phyloP scores from a whole-genome alignment of 2,113 vertebrate genomes.

The Grus americana region DNA sequence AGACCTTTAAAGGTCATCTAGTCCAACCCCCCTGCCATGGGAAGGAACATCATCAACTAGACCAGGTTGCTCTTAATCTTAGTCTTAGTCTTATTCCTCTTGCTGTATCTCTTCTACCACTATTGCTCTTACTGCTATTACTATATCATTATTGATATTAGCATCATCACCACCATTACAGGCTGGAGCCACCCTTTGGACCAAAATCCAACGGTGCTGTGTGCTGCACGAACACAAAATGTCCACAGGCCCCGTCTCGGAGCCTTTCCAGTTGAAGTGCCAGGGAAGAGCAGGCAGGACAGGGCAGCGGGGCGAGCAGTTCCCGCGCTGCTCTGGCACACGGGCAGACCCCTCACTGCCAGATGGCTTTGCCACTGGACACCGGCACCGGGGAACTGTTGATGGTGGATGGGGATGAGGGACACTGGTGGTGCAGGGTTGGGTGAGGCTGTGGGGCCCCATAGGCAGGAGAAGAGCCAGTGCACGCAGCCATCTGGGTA shows the following conservation, averaged over 20 bases:
- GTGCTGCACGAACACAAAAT: not conserved
- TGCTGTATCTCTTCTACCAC: not conserved
- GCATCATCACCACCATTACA: not conserved
- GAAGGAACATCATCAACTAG: no score
- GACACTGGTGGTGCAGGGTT: not conserved
- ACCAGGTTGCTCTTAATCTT: no score
- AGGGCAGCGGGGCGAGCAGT: not conserved
- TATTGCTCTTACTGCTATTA: not conserved
- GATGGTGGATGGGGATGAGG: not conserved
- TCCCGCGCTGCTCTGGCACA: rapidly evolving
- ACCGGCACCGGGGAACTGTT: not conserved
- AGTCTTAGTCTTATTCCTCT: not conserved
- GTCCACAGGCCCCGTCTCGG: rapidly evolving
- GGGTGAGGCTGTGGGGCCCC: not conserved
- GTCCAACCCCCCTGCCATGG: no score
- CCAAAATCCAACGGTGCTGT: not conserved
- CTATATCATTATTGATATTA: not conserved
- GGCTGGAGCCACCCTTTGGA: not conserved
- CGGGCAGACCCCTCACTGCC: not conserved
- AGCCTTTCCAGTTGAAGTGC: not conserved
- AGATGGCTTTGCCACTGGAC: not conserved
- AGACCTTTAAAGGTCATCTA: no score
- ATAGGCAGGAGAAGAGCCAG: not conserved
- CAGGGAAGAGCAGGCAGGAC: not conserved
- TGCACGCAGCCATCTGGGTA: not conserved